Conservation (phyloP, 2,797 vertebrate species). For the Salmo trutta region DNA sequence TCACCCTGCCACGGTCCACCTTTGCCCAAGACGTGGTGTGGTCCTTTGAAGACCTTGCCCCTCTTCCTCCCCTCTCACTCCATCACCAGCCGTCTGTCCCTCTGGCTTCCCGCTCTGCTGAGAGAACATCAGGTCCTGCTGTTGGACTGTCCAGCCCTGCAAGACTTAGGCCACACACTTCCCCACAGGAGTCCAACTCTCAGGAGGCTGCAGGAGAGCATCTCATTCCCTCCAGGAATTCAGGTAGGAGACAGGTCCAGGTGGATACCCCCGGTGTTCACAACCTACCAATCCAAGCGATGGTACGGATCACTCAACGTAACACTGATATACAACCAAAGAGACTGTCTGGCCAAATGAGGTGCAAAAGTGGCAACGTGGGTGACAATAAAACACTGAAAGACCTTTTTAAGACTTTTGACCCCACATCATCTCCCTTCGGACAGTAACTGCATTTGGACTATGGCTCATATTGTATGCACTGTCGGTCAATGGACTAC, state of each 20-base stretch:
- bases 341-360: not conserved
- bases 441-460: not conserved
- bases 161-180: not conserved
- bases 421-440: constrained; percentile 20
- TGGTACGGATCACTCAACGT: constrained; percentile 13
- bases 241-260: not conserved
- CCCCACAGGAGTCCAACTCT: not conserved
- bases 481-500: not conserved
- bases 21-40: not conserved
- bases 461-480: not conserved
- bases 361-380: not conserved
- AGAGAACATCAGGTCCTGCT: not conserved
- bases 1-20: not conserved
- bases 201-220: not conserved
- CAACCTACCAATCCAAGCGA: constrained; percentile 15
- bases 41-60: not conserved
- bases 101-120: too few species aligned
- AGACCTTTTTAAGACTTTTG: constrained; percentile 51
- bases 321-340: not conserved
- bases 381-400: not conserved
- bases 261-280: not conserved
- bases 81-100: not conserved
- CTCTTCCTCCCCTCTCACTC: not conserved
- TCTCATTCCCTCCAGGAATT: not conserved
- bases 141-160: not conserved